Evolutionary conservation across 1,140 invertebrate genomes (phyloP), one percentile per base, ranked within the genome.

Genomic region (Venturia canescens): DNA sequence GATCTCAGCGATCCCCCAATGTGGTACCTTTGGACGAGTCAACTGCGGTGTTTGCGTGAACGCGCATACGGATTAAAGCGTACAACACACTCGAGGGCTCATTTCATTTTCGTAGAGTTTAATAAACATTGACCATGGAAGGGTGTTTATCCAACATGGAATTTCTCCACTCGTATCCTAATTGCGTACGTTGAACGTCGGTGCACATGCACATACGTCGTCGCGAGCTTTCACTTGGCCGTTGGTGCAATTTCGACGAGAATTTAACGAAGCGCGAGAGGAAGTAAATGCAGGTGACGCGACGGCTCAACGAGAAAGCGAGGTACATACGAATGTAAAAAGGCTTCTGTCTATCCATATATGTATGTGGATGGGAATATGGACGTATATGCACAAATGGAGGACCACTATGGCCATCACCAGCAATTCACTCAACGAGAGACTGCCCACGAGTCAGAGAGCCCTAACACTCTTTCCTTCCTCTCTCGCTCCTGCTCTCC

Each of bases 371-470:
- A 53, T n/a, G 63, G 0, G 34, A 3, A 26, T 50, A 57, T 44
- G 38, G 38, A 44, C 38, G 38, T 9, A 44, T 44, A 44, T 44
- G 38, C 13, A 44, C 38, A 44, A 44, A 44, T 63, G 0, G 60
- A 63, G 23, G 23, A 63, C 60, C 50, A 53, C 50, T 53, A 53
- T 53, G 3, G 53, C 72, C 72, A 60, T 76, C 75, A 66, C 29
- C 53, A 48, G 75, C 75, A 77, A 77, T 77, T 77, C 75, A 77
- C 75, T 77, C 75, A 77, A 77, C 75, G 31, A 77, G 75, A 66
- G 75, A 66, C 60, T 29, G 75, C 34, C 50, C 53, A 5, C 71
- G 44, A 76, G 72, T 60, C 11, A 29, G 31, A 15, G 57, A 66
- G n/a, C 57, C 31, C 75, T n/a, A 26, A 26, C 48, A 29, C 48